Evolutionary conservation across 2,888 invertebrate species (phyloP).

Genomic region (Horisme vitalbata): DNA sequence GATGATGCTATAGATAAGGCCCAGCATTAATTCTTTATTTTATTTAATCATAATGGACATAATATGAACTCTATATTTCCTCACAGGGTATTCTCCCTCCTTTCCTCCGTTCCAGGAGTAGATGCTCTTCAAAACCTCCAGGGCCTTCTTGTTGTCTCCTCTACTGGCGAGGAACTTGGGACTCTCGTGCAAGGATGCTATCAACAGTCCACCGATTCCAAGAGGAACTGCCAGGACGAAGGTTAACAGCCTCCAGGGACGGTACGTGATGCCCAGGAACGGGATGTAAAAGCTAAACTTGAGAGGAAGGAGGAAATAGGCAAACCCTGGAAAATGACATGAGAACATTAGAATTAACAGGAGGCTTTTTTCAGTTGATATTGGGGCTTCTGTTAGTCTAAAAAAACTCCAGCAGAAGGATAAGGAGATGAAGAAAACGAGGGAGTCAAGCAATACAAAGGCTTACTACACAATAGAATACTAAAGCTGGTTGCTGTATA

Average conservation of each 20-base stretch:
- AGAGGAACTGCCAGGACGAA: conserved; percentile 56
- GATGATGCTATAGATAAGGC: too few relatives aligned
- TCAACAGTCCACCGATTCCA: conserved; percentile 78
- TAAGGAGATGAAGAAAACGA: too few relatives aligned
- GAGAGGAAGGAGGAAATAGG: conserved; percentile 85
- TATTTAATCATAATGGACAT: too few relatives aligned
- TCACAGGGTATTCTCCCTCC: conserved; percentile 47
- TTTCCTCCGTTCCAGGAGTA: conserved; percentile 49
- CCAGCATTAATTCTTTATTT: too few relatives aligned
- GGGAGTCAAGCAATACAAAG: too few relatives aligned
- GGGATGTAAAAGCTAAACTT: conserved; percentile 57
- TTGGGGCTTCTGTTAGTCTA: too few relatives aligned
- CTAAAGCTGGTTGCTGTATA: too few relatives aligned
- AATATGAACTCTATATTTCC: too few relatives aligned
- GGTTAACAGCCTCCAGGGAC: conserved; percentile 88
- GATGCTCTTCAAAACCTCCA: conserved; percentile 58
- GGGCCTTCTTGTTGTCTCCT: conserved; percentile 79
- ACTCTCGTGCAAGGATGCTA: conserved; percentile 86
- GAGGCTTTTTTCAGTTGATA: neutral
- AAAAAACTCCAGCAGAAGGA: too few relatives aligned
- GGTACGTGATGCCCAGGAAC: conserved; percentile 72
- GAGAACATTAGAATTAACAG: neutral
- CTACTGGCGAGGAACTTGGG: conserved; percentile 87
- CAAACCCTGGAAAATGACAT: conserved; percentile 68
- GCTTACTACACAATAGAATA: too few relatives aligned